Percentiles rank a stretch among this genome's conserved stretches.
phyloP scores from a whole-genome alignment of 2,888 invertebrate species.

The Lasioglossum leucozonium region DNA sequence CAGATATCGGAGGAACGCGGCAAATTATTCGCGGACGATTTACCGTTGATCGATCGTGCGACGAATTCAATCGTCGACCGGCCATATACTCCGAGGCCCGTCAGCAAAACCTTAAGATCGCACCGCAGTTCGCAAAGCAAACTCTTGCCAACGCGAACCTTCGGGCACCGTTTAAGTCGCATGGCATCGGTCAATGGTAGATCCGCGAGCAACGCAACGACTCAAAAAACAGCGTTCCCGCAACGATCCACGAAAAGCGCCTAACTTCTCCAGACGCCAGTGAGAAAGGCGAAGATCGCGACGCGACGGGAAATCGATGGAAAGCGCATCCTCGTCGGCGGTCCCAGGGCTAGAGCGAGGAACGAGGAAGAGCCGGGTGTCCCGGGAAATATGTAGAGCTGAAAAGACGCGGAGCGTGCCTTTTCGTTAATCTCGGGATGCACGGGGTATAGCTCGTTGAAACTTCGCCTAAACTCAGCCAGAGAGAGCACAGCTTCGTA shows the following conservation, averaged over 20 bases:
- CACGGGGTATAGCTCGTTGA: constrained; percentile 29
- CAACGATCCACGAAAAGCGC: neutral
- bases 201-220: neutral
- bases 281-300: constrained; percentile 1
- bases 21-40: neutral
- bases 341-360: neutral
- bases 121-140: too few relatives aligned
- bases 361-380: neutral
- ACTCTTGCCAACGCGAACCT: too few relatives aligned
- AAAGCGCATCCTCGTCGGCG: neutral
- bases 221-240: neutral
- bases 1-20: neutral
- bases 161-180: neutral
- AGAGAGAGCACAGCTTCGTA: constrained; percentile 7
- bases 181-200: neutral
- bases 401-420: constrained; percentile 22
- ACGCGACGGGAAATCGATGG: constrained; percentile 7
- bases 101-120: too few relatives aligned
- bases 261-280: neutral
- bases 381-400: constrained; percentile 8
- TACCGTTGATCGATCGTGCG: neutral
- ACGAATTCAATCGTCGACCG: too few relatives aligned
- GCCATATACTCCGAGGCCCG: neutral
- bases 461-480: constrained; percentile 24
- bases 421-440: constrained; percentile 30